Evolutionary conservation across 2,888 invertebrate species (phyloP).

Genomic region (Dioctria linearis): DNA sequence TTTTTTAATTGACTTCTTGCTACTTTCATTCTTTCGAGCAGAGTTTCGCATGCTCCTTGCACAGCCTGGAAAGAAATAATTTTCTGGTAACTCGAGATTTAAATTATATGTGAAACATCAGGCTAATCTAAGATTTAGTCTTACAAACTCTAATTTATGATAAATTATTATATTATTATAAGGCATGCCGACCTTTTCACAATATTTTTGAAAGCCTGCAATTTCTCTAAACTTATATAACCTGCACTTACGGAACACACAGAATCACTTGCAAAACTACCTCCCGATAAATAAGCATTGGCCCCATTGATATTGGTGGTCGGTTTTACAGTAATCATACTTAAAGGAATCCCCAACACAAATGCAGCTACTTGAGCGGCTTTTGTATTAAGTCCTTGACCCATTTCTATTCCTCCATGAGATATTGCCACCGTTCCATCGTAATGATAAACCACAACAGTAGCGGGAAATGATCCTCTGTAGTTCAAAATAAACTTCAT

Average conservation of each 20-base stretch:
- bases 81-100: background rate
- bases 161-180: too few relatives aligned
- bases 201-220: too few relatives aligned
- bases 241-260: conserved; percentile 72
- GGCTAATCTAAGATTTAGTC: too few relatives aligned
- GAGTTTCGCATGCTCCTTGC: conserved; percentile 77
- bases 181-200: too few relatives aligned
- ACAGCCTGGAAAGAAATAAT: conserved; percentile 68
- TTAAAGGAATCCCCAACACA: conserved; percentile 78
- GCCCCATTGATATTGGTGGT: conserved; percentile 78
- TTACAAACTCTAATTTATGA: too few relatives aligned
- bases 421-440: conserved; percentile 81
- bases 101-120: too few relatives aligned
- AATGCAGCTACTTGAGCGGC: conserved; percentile 83
- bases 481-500: conserved; percentile 78
- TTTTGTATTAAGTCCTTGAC: conserved; percentile 86
- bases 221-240: too few relatives aligned
- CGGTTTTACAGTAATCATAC: conserved; percentile 78
- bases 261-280: conserved; percentile 82
- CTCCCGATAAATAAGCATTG: conserved; percentile 80
- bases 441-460: conserved; percentile 79
- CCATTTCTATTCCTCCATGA: conserved; percentile 83
- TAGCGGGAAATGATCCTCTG: conserved; percentile 74
- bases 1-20: conserved; percentile 73
- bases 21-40: conserved; percentile 76